phyloP scores from a whole-genome alignment of 35 echinoderm and acorn worm genomes.

The Chiridota heheva region DNA sequence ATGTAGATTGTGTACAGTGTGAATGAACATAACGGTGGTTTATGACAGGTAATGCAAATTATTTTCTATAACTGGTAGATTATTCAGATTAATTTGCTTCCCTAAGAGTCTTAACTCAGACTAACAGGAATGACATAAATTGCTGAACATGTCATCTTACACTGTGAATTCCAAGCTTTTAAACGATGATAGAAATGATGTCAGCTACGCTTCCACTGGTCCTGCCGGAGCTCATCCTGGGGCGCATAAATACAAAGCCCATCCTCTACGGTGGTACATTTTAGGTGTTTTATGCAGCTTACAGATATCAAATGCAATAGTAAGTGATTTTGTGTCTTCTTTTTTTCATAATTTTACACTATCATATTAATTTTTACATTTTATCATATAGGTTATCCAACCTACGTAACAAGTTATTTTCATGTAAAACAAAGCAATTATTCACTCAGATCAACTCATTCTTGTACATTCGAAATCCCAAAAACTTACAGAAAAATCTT shows the following conservation, averaged over 20 bases:
- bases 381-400: background rate
- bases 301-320: slow-evolving; percentile 79
- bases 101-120: no score
- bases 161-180: no score
- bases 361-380: background rate
- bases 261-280: slow-evolving; percentile 62
- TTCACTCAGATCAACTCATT: background rate
- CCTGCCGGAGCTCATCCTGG: no score
- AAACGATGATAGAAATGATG: no score
- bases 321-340: slow-evolving; percentile 23
- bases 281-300: slow-evolving; percentile 53
- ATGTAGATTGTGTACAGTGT: no score
- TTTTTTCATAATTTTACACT: background rate
- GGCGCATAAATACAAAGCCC: background rate
- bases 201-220: no score
- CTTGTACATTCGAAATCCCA: background rate
- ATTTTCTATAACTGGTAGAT: no score
- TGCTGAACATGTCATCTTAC: no score
- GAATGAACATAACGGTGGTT: no score
- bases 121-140: no score
- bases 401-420: background rate
- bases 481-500: background rate
- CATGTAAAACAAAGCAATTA: background rate
- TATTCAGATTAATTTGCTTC: no score
- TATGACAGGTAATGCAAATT: no score